Base-by-base conservation (phyloP, 2,113 vertebrate species). In the Hemichromis elongatus region DNA sequence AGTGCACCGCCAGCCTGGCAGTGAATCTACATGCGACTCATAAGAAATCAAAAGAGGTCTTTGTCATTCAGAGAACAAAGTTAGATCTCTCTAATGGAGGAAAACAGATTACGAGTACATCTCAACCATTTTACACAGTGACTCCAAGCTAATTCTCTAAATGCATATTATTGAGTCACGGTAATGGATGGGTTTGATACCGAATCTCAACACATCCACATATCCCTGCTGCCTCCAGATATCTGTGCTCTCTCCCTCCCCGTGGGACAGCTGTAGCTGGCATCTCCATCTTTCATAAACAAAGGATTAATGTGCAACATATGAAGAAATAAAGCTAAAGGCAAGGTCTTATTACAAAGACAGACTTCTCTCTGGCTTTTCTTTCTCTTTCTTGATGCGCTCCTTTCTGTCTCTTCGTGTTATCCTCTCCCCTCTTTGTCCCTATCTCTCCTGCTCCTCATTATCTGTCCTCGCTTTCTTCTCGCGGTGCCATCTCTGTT, bases 201-300 rank as follows among this genome's bases (percentile, higher is more conserved):
- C 3, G 33, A 70, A 81, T 88, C 86, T 83, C 30, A 83, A 88
- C 79, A 82, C 55, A 82, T 63, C 59, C 80, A 57, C 81, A 55
- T 81, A 61, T 82, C 80, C 53, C 61, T 59, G 75, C 84, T 47
- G 56, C 52, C 81, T 87, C 84, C 86, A 84, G 81, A 91, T 82
- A 86, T 79, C 81, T 26, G 42, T 16, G 56, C 26, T 85, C 81
- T 54, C 73, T 79, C 75, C 85, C 75, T 81, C 45, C 90, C 77
- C 14, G 77, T 84, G 87, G 82, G 88, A 92, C 78, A 61, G 82
- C 85, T 80, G 86, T 45, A 86, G 79, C 80, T 91, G 83, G 83
- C 90, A 87, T 92, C 86, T 88, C 47, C 28, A 70, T 86, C 78
- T 92, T 93, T 87, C 88, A 93, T 93, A 94, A 94, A 93, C 92